Evolutionary conservation across 2,113 vertebrate genomes (phyloP).

Genomic region (Vulpes lagopus): DNA sequence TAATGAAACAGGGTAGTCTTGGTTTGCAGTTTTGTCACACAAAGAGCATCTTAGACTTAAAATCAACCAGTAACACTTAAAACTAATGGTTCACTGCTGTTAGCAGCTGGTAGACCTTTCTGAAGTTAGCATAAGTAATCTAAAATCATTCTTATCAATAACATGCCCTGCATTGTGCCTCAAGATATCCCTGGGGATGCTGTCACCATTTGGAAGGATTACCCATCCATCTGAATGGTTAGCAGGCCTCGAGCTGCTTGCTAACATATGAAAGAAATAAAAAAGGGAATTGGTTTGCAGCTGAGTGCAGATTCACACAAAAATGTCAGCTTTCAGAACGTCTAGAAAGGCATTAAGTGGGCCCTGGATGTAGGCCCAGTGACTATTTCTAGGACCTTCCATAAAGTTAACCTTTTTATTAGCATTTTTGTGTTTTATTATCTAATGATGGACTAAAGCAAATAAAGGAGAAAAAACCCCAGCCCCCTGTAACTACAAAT

Average conservation of each 20-base stretch:
- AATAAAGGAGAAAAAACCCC: not conserved
- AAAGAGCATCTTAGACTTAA: slow-evolving; percentile 19
- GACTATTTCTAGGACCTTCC: not conserved
- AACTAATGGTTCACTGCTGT: slow-evolving; percentile 40
- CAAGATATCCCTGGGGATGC: not conserved
- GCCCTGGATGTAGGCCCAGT: not conserved
- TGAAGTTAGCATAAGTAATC: not conserved
- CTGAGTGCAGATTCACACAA: not conserved
- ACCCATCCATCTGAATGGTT: not conserved
- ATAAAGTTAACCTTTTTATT: not conserved
- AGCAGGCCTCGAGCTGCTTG: not conserved
- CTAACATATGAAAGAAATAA: slow-evolving; percentile 51
- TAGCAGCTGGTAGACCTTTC: not conserved
- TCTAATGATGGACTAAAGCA: not conserved
- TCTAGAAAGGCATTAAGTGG: not conserved
- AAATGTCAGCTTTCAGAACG: not conserved
- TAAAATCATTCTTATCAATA: slow-evolving; percentile 31
- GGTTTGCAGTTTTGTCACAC: not conserved
- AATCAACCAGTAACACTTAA: not conserved
- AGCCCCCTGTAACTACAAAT: not conserved
- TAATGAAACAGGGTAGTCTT: not conserved
- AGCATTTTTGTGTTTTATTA: not conserved
- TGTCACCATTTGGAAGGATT: slow-evolving; percentile 27
- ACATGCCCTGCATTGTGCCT: not conserved
- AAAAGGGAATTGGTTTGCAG: not conserved